Conservation (phyloP, 2,113 vertebrate genomes). For the Oryzias curvinotus region DNA sequence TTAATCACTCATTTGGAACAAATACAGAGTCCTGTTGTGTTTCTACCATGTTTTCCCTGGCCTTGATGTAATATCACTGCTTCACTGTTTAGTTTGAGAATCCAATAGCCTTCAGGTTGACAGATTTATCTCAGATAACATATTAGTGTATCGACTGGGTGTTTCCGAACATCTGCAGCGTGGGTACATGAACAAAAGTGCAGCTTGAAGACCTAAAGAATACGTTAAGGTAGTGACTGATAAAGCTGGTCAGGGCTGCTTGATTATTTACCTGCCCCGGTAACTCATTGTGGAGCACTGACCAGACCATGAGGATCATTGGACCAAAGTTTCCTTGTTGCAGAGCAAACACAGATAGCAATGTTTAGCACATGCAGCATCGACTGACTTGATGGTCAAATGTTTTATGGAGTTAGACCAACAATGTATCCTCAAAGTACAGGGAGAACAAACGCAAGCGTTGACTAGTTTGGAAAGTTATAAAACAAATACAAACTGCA, state of each 20-base stretch:
- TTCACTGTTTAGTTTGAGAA: slow-evolving; percentile 46
- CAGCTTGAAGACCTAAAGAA: slow-evolving; percentile 18
- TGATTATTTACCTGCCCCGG: slow-evolving; percentile 52
- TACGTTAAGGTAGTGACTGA: slow-evolving; percentile 31
- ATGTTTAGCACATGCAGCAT: slow-evolving; percentile 12
- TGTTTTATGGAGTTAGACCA: neutral
- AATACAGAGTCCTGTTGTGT: slow-evolving; percentile 54
- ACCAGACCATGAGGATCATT: slow-evolving; percentile 17
- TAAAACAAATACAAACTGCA: too few relatives aligned
- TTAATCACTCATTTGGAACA: slow-evolving; percentile 62
- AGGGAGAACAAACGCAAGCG: neutral
- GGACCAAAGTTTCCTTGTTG: slow-evolving; percentile 19
- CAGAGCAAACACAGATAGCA: slow-evolving; percentile 30
- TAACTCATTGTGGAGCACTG: slow-evolving; percentile 46
- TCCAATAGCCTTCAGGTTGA: slow-evolving; percentile 45
- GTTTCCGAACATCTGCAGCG: slow-evolving; percentile 16
- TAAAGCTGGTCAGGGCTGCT: slow-evolving; percentile 39
- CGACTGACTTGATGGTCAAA: slow-evolving; percentile 8
- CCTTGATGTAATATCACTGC: slow-evolving; percentile 34
- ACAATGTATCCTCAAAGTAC: neutral
- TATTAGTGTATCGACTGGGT: slow-evolving; percentile 19
- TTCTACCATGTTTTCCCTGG: slow-evolving; percentile 5
- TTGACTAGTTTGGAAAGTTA: neutral
- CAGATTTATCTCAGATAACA: slow-evolving; percentile 38
- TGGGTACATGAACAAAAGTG: slow-evolving; percentile 16